Base-by-base conservation (phyloP, 2,113 vertebrate species). In the Anolis carolinensis region DNA sequence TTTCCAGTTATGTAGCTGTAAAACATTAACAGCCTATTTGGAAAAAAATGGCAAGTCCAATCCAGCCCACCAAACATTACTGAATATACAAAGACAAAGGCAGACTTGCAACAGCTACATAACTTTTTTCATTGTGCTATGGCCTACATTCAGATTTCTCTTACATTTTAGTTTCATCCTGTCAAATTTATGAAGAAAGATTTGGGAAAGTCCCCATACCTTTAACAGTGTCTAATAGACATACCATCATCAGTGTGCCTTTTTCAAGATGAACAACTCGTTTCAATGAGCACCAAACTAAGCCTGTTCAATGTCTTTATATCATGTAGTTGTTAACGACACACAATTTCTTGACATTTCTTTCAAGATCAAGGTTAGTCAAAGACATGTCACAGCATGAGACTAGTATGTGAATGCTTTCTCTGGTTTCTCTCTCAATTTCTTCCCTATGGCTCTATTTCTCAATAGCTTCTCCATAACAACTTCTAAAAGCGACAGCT, bases 401-500 rank as follows among this genome's bases (percentile, higher is more conserved):
- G 87, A 93, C 88, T 75, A 76, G 65, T 65, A 75, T 25, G 81
- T 27, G 76, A 89, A 91, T 86, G 20, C 4, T 39, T 34, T 1
- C 84, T n/a, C 59, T n/a, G 18, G 1, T 52, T 59, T n/a, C 36
- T 48, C 50, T 27, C 36, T 67, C 70, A 13, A 16, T 71, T 18
- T 62, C 74, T 68, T 78, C 63, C 5, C 68, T 32, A 23, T 70
- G 25, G 65, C 14, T 20, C 32, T 7, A 25, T 89, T 87, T 91
- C 50, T 27, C 86, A 85, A 52, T 5, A 86, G 27, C 59, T 91
- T 70, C 20, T 55, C 9, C 80, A 72, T 21, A 72, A 86, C 21
- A 83, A 25, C 27, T 25, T 87, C 84, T 23, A 84, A 87, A 85
- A 84, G 82, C 44, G 23, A 0, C 39, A 75, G 87, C 32, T 83